Percentiles rank a stretch among this genome's conserved stretches.
phyloP scores from a whole-genome alignment of 2,888 invertebrate species.

The Mongoloraphidia duomilia region DNA sequence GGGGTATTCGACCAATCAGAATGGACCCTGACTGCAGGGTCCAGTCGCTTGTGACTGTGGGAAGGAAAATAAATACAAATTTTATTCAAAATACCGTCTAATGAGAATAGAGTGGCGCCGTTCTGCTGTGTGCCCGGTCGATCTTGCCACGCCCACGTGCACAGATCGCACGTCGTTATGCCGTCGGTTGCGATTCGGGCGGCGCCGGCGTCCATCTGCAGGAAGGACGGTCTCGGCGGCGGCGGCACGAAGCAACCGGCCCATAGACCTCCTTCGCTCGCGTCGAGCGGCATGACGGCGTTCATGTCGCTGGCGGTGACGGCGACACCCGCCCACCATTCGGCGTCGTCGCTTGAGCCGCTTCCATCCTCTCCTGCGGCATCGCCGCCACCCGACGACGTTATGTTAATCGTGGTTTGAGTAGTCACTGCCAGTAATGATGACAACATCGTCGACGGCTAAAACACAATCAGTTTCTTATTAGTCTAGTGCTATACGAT shows the following conservation, averaged over 20 bases:
- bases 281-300: conserved; percentile 20
- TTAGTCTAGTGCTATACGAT: no score
- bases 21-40: no score
- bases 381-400: conserved; percentile 11
- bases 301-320: conserved; percentile 17
- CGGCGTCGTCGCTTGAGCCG: conserved; percentile 5
- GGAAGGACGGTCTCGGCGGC: conserved; percentile 49
- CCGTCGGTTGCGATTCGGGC: conserved; percentile 34
- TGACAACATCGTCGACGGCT: no score
- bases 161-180: conserved; percentile 57
- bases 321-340: conserved; percentile 8
- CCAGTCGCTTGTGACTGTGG: no score
- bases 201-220: conserved; percentile 38
- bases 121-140: conserved; percentile 6
- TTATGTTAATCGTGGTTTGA: background rate
- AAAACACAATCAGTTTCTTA: no score
- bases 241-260: conserved; percentile 44
- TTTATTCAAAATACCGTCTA: conserved; percentile 46
- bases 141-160: conserved; percentile 55
- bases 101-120: conserved; percentile 26
- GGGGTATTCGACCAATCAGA: no score
- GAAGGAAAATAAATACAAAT: conserved; percentile 8
- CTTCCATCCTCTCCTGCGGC: conserved; percentile 7
- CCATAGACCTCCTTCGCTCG: conserved; percentile 27
- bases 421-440: no score